These are phyloP conservation scores for Lithobates pipiens DNA, from an alignment of 2,797 vertebrate genomes.

Conservation along the genomic window DNA sequence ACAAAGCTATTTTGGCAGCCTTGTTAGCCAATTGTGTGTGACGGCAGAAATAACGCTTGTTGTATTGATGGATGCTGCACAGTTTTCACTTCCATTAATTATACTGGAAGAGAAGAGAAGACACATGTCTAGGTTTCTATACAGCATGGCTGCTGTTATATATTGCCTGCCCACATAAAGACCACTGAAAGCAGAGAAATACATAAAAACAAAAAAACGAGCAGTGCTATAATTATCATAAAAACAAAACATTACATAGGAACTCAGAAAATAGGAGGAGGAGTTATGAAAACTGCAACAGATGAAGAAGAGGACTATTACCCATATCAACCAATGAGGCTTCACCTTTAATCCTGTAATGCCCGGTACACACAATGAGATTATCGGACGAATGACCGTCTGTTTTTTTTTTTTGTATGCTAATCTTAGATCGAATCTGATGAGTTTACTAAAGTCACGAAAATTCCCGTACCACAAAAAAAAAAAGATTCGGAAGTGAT, in stretches of 20 bases:
- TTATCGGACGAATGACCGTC: too few species aligned
- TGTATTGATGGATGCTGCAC: slow-evolving; percentile 14
- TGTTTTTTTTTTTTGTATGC: too few species aligned
- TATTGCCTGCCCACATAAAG: not conserved
- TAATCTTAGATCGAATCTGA: too few species aligned
- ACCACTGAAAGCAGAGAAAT: not conserved
- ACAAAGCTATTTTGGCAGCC: not conserved
- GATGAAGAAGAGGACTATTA: too few species aligned
- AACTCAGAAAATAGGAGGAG: too few species aligned
- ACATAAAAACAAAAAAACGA: not conserved
- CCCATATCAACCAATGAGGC: too few species aligned
- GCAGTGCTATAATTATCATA: not conserved
- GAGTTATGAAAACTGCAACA: too few species aligned
- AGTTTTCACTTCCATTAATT: slow-evolving; percentile 8
- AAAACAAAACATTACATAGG: not conserved
- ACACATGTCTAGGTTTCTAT: not conserved
- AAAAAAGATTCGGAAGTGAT: too few species aligned
- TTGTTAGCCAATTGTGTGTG: not conserved
- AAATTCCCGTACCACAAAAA: too few species aligned
- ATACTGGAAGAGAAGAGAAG: not conserved
- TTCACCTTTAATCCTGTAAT: too few species aligned
- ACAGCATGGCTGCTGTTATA: not conserved
- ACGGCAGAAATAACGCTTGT: not conserved
- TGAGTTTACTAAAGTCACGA: too few species aligned
- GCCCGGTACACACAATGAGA: too few species aligned